Percentiles rank a stretch among this genome's conserved stretches.
phyloP scores from a whole-genome alignment of 2,113 vertebrate genomes.

The Phaethon lepturus region DNA sequence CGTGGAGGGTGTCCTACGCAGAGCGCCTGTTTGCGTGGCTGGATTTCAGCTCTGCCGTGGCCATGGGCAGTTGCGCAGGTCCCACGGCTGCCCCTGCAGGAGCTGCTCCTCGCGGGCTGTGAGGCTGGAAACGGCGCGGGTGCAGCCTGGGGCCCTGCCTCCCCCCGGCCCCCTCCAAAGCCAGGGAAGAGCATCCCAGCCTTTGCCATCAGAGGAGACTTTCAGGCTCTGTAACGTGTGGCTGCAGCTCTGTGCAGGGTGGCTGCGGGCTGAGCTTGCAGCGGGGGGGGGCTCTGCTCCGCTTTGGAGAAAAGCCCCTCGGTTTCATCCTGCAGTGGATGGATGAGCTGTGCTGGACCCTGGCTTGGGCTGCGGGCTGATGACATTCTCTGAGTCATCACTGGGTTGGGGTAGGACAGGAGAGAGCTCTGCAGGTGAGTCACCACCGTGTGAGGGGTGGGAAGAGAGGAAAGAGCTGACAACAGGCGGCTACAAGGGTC shows the following conservation, averaged over 20 bases:
- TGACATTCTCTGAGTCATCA: not conserved
- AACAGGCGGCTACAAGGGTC: not conserved
- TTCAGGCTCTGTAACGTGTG: not conserved
- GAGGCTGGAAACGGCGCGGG: not conserved
- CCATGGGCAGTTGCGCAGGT: not conserved
- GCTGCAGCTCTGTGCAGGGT: not conserved
- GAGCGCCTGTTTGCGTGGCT: not conserved
- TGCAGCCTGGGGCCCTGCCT: fast-evolving
- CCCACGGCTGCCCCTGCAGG: not conserved
- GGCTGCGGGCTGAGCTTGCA: not conserved
- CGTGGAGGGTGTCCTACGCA: not conserved
- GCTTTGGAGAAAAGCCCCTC: not conserved
- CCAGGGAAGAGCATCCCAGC: not conserved
- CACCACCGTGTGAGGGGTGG: too few relatives aligned
- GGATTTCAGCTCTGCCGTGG: not conserved
- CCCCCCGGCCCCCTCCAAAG: not conserved
- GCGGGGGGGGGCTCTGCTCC: not conserved
- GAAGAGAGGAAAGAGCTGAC: not conserved
- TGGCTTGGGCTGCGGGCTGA: not conserved
- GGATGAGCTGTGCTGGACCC: not conserved
- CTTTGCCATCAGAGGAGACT: not conserved
- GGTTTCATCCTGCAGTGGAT: not conserved
- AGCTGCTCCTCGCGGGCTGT: not conserved
- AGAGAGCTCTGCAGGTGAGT: not conserved
- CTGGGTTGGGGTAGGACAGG: not conserved